A percentile compares a stretch with the other conserved stretches of the same genome.
These are phyloP conservation scores for Pteromalus puparum DNA, from an alignment of 1,140 invertebrate genomes.

Conservation along the genomic window DNA sequence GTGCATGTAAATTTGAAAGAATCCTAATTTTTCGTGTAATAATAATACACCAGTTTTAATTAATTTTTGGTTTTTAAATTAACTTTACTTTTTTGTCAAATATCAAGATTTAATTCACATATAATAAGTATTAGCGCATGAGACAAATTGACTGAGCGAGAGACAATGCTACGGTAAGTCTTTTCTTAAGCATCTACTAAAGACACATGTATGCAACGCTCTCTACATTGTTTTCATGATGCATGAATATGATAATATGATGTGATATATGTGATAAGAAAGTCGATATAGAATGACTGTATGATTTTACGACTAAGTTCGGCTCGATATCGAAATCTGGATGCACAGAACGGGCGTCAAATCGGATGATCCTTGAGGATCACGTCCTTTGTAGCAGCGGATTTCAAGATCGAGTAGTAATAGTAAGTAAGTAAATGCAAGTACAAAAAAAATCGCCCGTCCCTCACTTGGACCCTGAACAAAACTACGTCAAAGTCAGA, in stretches of 20 bases:
- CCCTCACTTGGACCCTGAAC: background rate
- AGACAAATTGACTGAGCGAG: constrained; percentile 51
- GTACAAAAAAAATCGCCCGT: background rate
- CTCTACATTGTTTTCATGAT: background rate
- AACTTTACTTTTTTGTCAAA: background rate
- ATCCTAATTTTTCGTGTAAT: no score
- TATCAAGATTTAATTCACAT: background rate
- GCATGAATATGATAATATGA: background rate
- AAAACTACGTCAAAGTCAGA: background rate
- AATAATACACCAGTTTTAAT: background rate
- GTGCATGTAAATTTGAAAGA: no score
- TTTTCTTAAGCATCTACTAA: background rate
- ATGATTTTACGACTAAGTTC: background rate
- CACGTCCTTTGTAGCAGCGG: background rate
- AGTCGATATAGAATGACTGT: background rate
- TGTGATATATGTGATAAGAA: background rate
- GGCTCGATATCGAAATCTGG: background rate
- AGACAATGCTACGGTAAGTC: constrained; percentile 4
- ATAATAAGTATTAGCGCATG: constrained; percentile 9
- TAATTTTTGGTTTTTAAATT: background rate
- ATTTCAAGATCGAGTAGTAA: background rate
- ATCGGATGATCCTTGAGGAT: background rate
- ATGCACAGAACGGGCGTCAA: background rate
- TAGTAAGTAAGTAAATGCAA: background rate
- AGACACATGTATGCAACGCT: background rate